Conservation (phyloP, 2,113 vertebrate genomes). For the Sturnus vulgaris region DNA sequence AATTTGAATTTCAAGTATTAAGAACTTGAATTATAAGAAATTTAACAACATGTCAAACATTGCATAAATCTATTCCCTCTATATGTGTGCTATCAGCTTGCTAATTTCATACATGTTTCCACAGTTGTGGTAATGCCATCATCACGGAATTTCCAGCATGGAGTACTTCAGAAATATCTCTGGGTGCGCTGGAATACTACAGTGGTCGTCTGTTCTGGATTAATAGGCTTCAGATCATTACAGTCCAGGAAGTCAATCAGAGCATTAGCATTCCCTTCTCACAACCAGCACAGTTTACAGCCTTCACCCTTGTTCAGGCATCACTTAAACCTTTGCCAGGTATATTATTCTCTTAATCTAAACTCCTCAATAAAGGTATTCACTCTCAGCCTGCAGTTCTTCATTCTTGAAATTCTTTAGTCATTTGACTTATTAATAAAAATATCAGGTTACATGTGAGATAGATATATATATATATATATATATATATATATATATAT, state of each 20-base stretch:
- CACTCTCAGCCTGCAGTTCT: neutral
- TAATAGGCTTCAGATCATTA: slow-evolving; percentile 66
- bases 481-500: too few relatives aligned
- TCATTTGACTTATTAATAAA: neutral
- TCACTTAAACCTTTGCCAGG: slow-evolving; percentile 77
- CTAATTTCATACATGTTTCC: neutral
- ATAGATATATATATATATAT: neutral
- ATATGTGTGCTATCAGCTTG: neutral
- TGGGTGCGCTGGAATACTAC: slow-evolving; percentile 64
- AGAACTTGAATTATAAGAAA: neutral
- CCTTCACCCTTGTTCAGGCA: slow-evolving; percentile 71
- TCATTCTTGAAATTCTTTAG: neutral
- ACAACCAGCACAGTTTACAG: slow-evolving; percentile 56
- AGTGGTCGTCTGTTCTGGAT: slow-evolving; percentile 77
- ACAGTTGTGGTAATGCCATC: slow-evolving; percentile 7
- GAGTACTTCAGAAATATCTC: slow-evolving; percentile 71
- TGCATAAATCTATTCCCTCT: neutral
- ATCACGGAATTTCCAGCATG: slow-evolving; percentile 67
- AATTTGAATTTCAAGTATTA: neutral
- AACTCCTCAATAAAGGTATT: neutral
- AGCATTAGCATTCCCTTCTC: slow-evolving; percentile 67
- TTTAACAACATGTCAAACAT: neutral
- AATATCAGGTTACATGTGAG: neutral
- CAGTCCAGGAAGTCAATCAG: slow-evolving; percentile 72
- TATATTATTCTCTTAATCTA: slow-evolving; percentile 15